Evolutionary conservation across 2,888 invertebrate genomes (phyloP).

Genomic region (Folsomia candida): DNA sequence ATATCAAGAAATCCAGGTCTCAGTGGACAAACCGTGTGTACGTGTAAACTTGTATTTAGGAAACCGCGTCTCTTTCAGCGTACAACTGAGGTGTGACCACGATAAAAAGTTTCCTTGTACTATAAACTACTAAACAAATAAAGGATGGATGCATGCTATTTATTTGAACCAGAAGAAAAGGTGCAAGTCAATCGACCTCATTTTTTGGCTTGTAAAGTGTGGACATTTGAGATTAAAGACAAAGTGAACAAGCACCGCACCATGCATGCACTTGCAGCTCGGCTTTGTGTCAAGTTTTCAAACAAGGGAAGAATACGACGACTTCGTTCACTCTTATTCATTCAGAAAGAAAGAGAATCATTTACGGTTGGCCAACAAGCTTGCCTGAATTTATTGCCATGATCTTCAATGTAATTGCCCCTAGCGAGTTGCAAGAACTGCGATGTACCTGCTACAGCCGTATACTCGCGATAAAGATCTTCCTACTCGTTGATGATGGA

Average conservation of each 20-base stretch:
- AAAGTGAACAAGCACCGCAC: neutral
- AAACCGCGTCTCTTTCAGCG: neutral
- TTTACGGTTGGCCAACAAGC: neutral
- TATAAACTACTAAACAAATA: neutral
- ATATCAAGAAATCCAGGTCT: neutral
- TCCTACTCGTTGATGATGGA: neutral
- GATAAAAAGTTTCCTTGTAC: neutral
- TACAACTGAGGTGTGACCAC: neutral
- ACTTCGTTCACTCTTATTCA: too few species aligned
- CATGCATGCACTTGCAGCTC: neutral
- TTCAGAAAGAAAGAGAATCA: neutral
- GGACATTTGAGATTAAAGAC: neutral
- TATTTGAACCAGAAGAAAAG: neutral
- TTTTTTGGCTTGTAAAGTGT: neutral
- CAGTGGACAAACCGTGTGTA: too few species aligned
- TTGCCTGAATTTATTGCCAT: neutral
- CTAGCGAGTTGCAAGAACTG: neutral
- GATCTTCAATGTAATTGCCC: neutral
- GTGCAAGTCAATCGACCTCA: neutral
- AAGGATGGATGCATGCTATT: neutral
- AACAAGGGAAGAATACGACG: neutral
- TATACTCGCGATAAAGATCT: neutral
- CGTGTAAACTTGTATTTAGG: neutral
- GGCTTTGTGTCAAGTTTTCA: neutral
- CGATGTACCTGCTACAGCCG: too few species aligned